Evolutionary conservation across 2,888 invertebrate genomes (phyloP), one percentile per base, ranked within the genome.

Genomic region (Heliconius aoede): DNA sequence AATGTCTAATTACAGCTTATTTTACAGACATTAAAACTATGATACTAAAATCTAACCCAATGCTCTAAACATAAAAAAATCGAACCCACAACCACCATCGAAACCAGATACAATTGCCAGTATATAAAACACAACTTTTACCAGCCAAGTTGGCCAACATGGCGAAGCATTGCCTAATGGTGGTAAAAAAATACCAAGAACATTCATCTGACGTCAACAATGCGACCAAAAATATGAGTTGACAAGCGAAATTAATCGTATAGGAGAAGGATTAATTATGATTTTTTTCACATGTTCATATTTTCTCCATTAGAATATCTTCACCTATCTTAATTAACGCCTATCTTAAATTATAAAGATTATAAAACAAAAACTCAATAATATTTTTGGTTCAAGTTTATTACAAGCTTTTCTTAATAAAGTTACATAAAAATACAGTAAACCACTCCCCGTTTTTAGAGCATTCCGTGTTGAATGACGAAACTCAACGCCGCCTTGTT

Each of bases 161-260:
- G 69, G 69, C 21, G 21, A 18, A 32, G 26, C 72, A 36, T 60
- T 60, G 7, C 58, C 58, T 60, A 83, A 78, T 84, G n/a, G 46
- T 24, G 9, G 15, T 58, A 61, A 65, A 85, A 88, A 85, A 82
- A 86, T n/a, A 84, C 83, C 81, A 80, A 78, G 81, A 82, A 78
- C 82, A 83, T 86, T 85, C 84, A 85, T 87, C 81, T 89, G 90
- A 91, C 91, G 91, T 92, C 91, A 89, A 87, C 90, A 87, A 86
- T 87, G 84, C 83, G 81, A 81, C 80, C 76, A 85, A 87, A 91
- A 88, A 87, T 89, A 91, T 90, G 79, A 84, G 85, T 76, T 79
- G 79, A 80, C 80, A 82, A 83, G 82, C 82, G 83, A 83, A 88
- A 92, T 90, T 90, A 91, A 92, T 91, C 88, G 89, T 85, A 80